Evolutionary conservation across 2,888 invertebrate species (phyloP).

Genomic region (Drosophila percnosoma): DNA sequence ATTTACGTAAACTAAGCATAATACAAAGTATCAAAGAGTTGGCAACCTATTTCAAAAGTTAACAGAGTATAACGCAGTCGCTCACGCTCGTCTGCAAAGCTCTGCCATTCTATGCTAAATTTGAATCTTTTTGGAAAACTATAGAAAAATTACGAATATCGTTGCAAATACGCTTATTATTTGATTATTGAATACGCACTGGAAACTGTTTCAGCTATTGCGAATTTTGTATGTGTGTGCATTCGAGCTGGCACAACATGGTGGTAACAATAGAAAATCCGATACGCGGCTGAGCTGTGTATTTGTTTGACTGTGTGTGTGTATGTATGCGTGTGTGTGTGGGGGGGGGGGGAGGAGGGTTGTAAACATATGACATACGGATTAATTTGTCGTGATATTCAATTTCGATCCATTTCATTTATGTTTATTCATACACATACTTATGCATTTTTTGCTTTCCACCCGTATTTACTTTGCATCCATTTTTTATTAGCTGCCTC

Average conservation of each 20-base stretch:
- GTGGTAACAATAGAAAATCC: background rate
- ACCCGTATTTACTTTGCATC: constrained; percentile 11
- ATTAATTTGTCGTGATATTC: constrained; percentile 54
- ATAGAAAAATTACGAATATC: background rate
- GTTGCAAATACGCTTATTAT: background rate
- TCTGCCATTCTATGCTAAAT: background rate
- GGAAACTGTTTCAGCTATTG: background rate
- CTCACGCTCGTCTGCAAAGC: background rate
- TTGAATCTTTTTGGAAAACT: background rate
- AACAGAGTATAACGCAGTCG: background rate
- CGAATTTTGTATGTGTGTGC: background rate
- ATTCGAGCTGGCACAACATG: background rate
- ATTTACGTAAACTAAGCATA: background rate
- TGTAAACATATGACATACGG: constrained; percentile 43
- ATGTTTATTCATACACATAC: constrained; percentile 31
- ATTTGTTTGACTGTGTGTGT: background rate
- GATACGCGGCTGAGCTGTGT: background rate
- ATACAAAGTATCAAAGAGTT: background rate
- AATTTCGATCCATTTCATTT: constrained; percentile 50
- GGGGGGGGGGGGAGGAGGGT: background rate
- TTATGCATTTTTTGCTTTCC: background rate
- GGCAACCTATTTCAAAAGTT: background rate
- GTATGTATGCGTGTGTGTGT: background rate
- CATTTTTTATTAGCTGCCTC: constrained; percentile 17
- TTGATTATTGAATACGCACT: background rate